Base-by-base conservation (phyloP, 1,140 invertebrate species). In the Drosophila simulans region DNA sequence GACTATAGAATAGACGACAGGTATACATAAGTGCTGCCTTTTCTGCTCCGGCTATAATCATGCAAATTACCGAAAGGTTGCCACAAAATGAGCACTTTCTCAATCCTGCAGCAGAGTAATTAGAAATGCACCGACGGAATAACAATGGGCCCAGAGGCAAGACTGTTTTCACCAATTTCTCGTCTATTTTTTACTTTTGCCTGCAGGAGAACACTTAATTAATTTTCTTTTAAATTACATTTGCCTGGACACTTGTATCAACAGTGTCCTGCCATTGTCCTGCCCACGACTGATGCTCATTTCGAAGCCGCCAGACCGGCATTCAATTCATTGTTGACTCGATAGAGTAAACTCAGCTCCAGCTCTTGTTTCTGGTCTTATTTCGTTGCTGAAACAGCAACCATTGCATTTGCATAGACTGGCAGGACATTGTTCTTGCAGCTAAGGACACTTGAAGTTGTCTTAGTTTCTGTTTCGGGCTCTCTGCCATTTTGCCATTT, bases 291-390 rank as follows among this genome's bases (percentile, higher is more conserved):
- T 35, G 68, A 57, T 63, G 79, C 74, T 78, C 80, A 83, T 83
- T 82, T 82, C 40, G 49, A 59, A 66, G 46, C 54, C 45, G 27
- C 49, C 15, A 45, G 74, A 57, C 35, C 51, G 49, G 76, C 77
- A 76, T 72, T 84, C 80, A 84, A 84, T 80, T 80, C 81, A 85
- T 76, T 86, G 82, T 88, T 88, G 79, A 88, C 75, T 72, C 65
- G 57, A 60, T 58, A 82, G 77, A 83, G 79, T 72, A 72, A 53
- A 76, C 77, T 70, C 68, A 31, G 40, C 39, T 57, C 39, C 54
- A 59, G 20, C 59, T 57, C 17, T 49, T 51, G 37, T 35, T 48
- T 46, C 55, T 39, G n/a, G 42, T 46, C 48, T 35, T 34, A 35
- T 25, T 72, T 46, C 51, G 10, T 43, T 71, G 51, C 72, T 69